These are phyloP conservation scores for Barbus barbus DNA, from an alignment of 2,113 vertebrate species.

Conservation along the genomic window DNA sequence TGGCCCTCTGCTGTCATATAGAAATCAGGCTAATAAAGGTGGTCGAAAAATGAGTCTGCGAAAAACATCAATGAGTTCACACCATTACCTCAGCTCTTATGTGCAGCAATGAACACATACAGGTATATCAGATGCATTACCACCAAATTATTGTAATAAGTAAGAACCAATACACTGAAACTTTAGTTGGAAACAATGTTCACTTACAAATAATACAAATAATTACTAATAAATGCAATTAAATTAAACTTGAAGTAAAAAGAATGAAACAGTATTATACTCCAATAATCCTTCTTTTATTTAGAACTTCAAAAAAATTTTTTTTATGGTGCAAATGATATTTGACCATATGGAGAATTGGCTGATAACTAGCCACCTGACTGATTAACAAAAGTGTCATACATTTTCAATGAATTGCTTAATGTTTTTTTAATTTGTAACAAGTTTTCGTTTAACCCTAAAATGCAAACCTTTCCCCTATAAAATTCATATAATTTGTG, in stretches of 20 bases:
- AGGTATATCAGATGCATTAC: background rate
- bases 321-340: background rate
- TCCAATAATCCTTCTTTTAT: background rate
- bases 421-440: background rate
- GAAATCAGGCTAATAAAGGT: conserved; percentile 36
- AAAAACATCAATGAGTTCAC: background rate
- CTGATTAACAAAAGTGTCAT: background rate
- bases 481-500: background rate
- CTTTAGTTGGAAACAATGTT: background rate
- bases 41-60: conserved; percentile 6
- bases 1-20: conserved; percentile 12
- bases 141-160: background rate
- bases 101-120: background rate
- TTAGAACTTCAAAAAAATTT: background rate
- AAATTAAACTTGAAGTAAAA: background rate
- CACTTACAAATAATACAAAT: too few relatives aligned
- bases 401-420: background rate
- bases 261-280: background rate
- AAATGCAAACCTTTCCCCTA: background rate
- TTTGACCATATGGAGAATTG: background rate
- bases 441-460: background rate
- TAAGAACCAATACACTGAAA: background rate
- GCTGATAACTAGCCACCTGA: background rate
- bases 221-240: too few relatives aligned
- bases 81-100: background rate